These are phyloP conservation scores for Nixonia krombeini DNA, from an alignment of 1,140 invertebrate genomes.

Conservation along the genomic window DNA sequence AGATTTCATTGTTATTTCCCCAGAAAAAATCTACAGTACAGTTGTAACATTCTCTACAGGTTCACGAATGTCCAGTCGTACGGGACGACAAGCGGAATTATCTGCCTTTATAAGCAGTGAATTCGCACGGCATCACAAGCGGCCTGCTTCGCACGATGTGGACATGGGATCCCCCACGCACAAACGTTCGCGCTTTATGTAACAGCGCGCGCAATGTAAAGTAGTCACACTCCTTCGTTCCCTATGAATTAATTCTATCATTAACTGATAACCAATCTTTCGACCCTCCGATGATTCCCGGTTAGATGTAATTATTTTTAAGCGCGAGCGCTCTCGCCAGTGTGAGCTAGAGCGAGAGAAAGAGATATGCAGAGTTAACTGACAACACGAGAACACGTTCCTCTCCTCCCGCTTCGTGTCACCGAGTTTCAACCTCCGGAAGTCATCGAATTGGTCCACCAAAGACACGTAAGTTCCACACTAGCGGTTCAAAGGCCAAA, in stretches of 20 bases:
- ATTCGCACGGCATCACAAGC: constrained; percentile 82
- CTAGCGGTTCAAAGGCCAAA: constrained; percentile 9
- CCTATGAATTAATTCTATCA: constrained; percentile 51
- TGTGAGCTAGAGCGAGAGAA: too few species aligned
- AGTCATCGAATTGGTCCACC: too few species aligned
- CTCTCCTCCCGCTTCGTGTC: too few species aligned
- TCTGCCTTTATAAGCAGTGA: constrained; percentile 84
- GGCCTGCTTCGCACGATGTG: constrained; percentile 77
- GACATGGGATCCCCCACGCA: constrained; percentile 80
- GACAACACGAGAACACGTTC: too few species aligned
- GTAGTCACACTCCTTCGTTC: constrained; percentile 58
- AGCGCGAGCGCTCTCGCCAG: too few species aligned
- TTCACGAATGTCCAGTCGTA: constrained; percentile 63
- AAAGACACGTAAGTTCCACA: not conserved
- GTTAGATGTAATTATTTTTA: constrained; percentile 36
- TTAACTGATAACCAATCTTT: constrained; percentile 52
- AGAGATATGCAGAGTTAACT: too few species aligned
- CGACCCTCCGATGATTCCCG: constrained; percentile 41
- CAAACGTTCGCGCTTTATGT: constrained; percentile 75
- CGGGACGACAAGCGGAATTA: constrained; percentile 75
- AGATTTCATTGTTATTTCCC: too few species aligned
- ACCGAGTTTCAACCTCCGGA: too few species aligned
- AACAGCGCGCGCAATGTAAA: constrained; percentile 71
- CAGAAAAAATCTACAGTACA: too few species aligned
- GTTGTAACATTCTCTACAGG: constrained; percentile 34